phyloP scores from a whole-genome alignment of 2,797 vertebrate genomes.

The Botia kubotai region DNA sequence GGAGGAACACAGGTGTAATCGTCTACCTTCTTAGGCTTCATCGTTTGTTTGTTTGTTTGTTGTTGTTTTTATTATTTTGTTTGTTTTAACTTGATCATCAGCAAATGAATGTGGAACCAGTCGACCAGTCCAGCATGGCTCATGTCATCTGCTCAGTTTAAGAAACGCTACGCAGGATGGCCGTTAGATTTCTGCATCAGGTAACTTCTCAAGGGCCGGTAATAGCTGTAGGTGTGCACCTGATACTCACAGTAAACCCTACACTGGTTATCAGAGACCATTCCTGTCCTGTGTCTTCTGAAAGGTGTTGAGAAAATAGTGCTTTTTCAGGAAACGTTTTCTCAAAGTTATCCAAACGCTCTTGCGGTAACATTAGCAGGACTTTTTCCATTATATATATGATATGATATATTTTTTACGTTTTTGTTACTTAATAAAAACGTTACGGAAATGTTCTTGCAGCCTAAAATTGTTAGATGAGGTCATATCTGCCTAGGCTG shows the following conservation, averaged over 20 bases:
- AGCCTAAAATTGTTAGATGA: no score
- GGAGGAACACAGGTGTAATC: slow-evolving; percentile 49
- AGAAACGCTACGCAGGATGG: slow-evolving; percentile 49
- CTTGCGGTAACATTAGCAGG: no score
- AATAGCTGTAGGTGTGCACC: slow-evolving; percentile 34
- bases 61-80: neutral
- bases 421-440: no score
- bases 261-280: neutral
- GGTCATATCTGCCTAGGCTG: no score
- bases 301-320: neutral
- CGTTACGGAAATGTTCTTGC: no score
- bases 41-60: neutral
- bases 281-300: neutral
- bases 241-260: slow-evolving; percentile 33
- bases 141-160: neutral
- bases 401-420: no score
- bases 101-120: slow-evolving; percentile 23
- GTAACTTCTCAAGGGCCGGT: slow-evolving; percentile 51
- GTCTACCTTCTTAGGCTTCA: slow-evolving; percentile 25
- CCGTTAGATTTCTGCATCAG: slow-evolving; percentile 65
- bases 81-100: slow-evolving; percentile 9
- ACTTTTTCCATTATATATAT: no score
- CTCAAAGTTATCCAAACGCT: no score
- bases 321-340: slow-evolving; percentile 13
- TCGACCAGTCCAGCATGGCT: neutral